These are phyloP conservation scores for Napeogenes sylphis DNA, from an alignment of 2,888 invertebrate genomes.

Conservation along the genomic window DNA sequence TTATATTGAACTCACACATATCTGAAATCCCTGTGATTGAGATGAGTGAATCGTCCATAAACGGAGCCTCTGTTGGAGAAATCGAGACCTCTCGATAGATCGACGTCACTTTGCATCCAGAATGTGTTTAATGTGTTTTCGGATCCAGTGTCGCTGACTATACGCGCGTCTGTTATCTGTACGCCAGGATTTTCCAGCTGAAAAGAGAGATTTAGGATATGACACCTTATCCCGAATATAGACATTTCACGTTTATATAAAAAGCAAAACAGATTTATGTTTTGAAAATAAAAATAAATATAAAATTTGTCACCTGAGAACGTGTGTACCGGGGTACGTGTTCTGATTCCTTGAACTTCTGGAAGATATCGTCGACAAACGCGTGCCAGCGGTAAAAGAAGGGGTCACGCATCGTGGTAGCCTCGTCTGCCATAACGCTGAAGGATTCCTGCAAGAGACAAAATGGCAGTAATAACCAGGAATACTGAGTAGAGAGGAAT, in stretches of 20 bases:
- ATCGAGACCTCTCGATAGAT: slow-evolving; percentile 88
- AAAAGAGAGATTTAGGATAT: slow-evolving; percentile 7
- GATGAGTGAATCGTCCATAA: slow-evolving; percentile 84
- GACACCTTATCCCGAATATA: not conserved
- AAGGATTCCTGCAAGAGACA: slow-evolving; percentile 80
- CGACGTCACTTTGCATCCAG: slow-evolving; percentile 89
- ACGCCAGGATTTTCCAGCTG: slow-evolving; percentile 81
- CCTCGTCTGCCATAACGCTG: slow-evolving; percentile 87
- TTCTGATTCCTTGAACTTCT: slow-evolving; percentile 80
- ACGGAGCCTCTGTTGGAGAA: slow-evolving; percentile 84
- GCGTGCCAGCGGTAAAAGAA: slow-evolving; percentile 92
- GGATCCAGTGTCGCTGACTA: slow-evolving; percentile 66
- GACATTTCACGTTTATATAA: not conserved
- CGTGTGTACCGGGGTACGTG: slow-evolving; percentile 59
- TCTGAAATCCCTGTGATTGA: slow-evolving; percentile 84
- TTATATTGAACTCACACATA: slow-evolving; percentile 70
- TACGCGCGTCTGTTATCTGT: slow-evolving; percentile 65
- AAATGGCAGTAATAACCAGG: too few species aligned
- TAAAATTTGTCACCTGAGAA: slow-evolving; percentile 51
- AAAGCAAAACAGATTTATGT: not conserved
- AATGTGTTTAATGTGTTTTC: slow-evolving; percentile 82
- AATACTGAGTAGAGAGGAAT: not conserved
- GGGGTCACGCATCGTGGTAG: slow-evolving; percentile 92
- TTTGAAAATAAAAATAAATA: not conserved
- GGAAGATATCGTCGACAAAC: slow-evolving; percentile 85